Evolutionary conservation across 2,888 invertebrate genomes (phyloP).

Genomic region (Epinotia ramella): DNA sequence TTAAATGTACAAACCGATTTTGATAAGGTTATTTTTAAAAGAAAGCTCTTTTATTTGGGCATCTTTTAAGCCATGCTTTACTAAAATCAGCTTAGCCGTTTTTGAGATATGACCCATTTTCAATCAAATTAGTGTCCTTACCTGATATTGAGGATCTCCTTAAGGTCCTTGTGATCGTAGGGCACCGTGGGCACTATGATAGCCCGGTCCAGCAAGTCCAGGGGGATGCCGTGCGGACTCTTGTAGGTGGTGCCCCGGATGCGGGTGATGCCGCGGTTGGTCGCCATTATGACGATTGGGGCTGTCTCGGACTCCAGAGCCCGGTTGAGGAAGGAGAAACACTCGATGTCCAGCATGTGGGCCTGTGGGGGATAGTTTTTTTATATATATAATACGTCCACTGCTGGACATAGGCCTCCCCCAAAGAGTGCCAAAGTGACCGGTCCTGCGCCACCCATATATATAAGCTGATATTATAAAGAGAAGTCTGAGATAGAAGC

Average conservation of each 20-base stretch:
- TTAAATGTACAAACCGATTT: background rate
- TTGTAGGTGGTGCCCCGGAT: conserved; percentile 97
- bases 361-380: conserved; percentile 68
- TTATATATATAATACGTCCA: too few species aligned
- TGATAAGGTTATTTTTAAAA: background rate
- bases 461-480: too few species aligned
- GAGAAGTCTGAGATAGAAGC: too few species aligned
- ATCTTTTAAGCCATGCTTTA: background rate
- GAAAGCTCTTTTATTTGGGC: background rate
- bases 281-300: conserved; percentile 99
- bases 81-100: background rate
- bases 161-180: conserved; percentile 94
- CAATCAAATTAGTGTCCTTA: conserved; percentile 53
- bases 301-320: conserved; percentile 99
- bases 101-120: background rate
- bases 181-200: conserved; percentile 97
- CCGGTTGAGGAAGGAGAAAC: conserved; percentile 98
- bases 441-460: too few species aligned
- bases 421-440: too few species aligned
- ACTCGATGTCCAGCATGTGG: conserved; percentile 99
- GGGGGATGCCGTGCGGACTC: conserved; percentile 98
- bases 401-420: too few species aligned
- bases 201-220: conserved; percentile 97
- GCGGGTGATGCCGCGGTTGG: conserved; percentile 97
- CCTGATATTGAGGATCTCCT: conserved; percentile 96